Evolutionary conservation across 1,140 invertebrate genomes (phyloP).

Genomic region (Drosophila watanabei): DNA sequence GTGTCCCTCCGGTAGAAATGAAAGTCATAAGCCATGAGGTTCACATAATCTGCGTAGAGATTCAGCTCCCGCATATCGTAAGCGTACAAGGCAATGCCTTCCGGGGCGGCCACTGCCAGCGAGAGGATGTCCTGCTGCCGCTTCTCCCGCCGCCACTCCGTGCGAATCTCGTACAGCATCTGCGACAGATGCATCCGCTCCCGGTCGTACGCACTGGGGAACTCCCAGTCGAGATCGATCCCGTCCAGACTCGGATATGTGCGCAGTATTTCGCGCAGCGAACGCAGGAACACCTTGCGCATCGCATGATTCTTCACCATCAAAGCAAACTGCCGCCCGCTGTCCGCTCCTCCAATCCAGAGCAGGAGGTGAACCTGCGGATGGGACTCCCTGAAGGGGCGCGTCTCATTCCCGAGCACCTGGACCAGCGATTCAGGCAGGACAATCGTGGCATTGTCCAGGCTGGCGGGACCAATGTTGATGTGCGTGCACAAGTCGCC

Average conservation of each 20-base stretch:
- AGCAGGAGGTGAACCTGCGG: slow-evolving; percentile 91
- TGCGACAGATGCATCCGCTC: slow-evolving; percentile 91
- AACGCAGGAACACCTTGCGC: slow-evolving; percentile 90
- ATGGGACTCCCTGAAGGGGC: slow-evolving; percentile 88
- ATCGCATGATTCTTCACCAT: slow-evolving; percentile 90
- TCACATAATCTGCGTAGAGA: slow-evolving; percentile 93
- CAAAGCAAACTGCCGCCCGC: slow-evolving; percentile 88
- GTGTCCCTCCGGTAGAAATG: slow-evolving; percentile 92
- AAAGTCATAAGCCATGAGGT: slow-evolving; percentile 96
- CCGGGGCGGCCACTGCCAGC: slow-evolving; percentile 91
- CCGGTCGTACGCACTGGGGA: slow-evolving; percentile 89
- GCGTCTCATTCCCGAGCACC: slow-evolving; percentile 86
- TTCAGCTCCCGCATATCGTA: slow-evolving; percentile 93
- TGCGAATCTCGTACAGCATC: slow-evolving; percentile 89
- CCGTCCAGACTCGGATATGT: slow-evolving; percentile 90
- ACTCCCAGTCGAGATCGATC: slow-evolving; percentile 95
- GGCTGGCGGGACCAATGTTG: slow-evolving; percentile 90
- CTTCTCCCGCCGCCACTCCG: slow-evolving; percentile 88
- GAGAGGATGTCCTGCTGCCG: slow-evolving; percentile 88
- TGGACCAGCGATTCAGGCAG: slow-evolving; percentile 84
- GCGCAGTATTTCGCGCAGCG: slow-evolving; percentile 88
- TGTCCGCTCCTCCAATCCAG: slow-evolving; percentile 89
- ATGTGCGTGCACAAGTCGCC: slow-evolving; percentile 93
- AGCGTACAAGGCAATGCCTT: slow-evolving; percentile 90
- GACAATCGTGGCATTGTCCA: slow-evolving; percentile 88